phyloP scores from a whole-genome alignment of 1,140 invertebrate genomes.

The Rhopalosiphum padi region DNA sequence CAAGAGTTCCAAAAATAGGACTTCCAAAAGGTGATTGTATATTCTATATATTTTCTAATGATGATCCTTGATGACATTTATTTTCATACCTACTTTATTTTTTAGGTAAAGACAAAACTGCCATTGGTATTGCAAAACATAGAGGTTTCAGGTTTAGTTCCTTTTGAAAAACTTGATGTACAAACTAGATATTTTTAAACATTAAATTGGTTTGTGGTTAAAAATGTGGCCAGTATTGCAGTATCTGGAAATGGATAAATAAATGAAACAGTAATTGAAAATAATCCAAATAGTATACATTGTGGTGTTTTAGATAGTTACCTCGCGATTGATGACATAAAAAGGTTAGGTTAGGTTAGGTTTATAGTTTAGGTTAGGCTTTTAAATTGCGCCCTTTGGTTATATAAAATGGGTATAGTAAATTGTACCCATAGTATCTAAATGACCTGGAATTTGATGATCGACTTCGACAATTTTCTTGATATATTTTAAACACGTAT shows the following conservation, averaged over 20 bases:
- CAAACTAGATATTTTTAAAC: neutral
- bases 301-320: neutral
- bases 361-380: no score
- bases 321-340: no score
- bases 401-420: no score
- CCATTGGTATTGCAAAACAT: neutral
- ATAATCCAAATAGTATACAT: no score
- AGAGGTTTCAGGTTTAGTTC: neutral
- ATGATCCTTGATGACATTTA: neutral
- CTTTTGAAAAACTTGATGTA: neutral
- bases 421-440: no score
- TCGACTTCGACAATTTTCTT: no score
- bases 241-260: neutral
- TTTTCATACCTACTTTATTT: neutral
- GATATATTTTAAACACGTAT: no score
- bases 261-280: neutral
- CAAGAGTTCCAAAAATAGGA: no score
- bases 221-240: neutral
- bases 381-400: no score
- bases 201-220: neutral
- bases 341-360: no score
- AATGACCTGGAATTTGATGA: no score
- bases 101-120: neutral
- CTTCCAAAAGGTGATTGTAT: neutral
- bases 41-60: neutral